Evolutionary conservation across 2,888 invertebrate genomes (phyloP), one percentile per base, ranked within the genome.

Genomic region (Lepidocyrtoides sp.): DNA sequence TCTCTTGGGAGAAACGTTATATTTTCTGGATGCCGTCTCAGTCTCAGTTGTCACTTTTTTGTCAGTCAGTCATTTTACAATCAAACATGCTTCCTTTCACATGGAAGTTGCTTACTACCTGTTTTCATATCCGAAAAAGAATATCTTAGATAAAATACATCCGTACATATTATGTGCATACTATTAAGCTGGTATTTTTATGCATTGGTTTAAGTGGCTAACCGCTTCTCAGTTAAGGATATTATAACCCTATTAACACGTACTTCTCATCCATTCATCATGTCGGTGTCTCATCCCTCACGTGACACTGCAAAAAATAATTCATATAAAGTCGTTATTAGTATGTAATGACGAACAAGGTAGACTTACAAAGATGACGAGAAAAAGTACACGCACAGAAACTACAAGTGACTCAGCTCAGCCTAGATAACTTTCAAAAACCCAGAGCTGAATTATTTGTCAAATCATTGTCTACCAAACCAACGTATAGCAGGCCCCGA

Each of bases 21-120:
- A 63, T 63, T 63, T 63, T 63, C 63, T 63, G 63, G 63, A 63
- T 63, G 4, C 12, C 29, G 12, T 63, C n/a, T n/a, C n/a, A n/a
- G n/a, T n/a, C n/a, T n/a, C n/a, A n/a, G n/a, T n/a, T n/a, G n/a
- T n/a, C n/a, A 63, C 10, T 10, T 8, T 23, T 63, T 4, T 29
- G 8, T 2, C 10, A 63, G 8, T 63, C 2, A 57, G 14, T 10
- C 1, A 2, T 26, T 63, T 63, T 63, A 14, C 29, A 57, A 3
- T 57, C 10, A 41, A 41, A 57, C 17, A 20, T 57, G 17, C 17
- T 5, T 57, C 1, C 57, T 20, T 57, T 2, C 20, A 4, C 4
- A n/a, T 4, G 17, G 36, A 36, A 36, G n/a, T 17, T 0, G 5
- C 36, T 69, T 69, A 36, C n/a, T 17, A 36, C n/a, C n/a, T n/a